phyloP scores from a whole-genome alignment of 2,113 vertebrate species.

The Chaenogobius annularis region DNA sequence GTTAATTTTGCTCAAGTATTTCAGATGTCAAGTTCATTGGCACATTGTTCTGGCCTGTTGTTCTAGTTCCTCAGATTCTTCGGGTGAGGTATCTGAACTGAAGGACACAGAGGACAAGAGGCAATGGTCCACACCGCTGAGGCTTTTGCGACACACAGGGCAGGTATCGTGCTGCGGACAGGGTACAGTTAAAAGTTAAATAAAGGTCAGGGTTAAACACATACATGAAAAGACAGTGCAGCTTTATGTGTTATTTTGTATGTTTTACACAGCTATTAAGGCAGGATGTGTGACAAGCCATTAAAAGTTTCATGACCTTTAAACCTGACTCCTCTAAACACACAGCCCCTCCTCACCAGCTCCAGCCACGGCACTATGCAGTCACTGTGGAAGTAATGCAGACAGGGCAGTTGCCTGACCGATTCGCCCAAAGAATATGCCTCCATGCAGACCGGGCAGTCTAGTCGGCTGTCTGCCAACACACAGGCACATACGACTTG shows the following conservation, averaged over 20 bases:
- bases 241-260: not conserved
- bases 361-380: constrained; percentile 96
- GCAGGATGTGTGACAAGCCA: constrained; percentile 13
- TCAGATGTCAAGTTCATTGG: constrained; percentile 28
- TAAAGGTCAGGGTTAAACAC: constrained; percentile 8
- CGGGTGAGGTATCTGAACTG: constrained; percentile 55
- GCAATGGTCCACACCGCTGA: constrained; percentile 85
- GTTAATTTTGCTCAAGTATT: constrained; percentile 18
- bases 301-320: constrained; percentile 15
- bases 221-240: constrained; percentile 2
- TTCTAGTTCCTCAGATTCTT: constrained; percentile 72
- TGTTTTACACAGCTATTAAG: constrained; percentile 5
- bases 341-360: constrained; percentile 80
- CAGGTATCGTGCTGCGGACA: constrained; percentile 89
- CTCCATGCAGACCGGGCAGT: constrained; percentile 91
- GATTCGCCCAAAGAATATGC: constrained; percentile 83
- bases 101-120: constrained; percentile 56
- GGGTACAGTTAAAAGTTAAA: constrained; percentile 5
- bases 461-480: constrained; percentile 82
- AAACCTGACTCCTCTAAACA: constrained; percentile 9
- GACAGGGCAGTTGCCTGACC: constrained; percentile 89
- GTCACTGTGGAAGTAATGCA: constrained; percentile 90
- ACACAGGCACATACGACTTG: not conserved
- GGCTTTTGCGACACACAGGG: constrained; percentile 92
- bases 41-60: constrained; percentile 49